Evolutionary conservation across 2,888 invertebrate genomes (phyloP), one percentile per base, ranked within the genome.

Genomic region (Laspeyria flexula): DNA sequence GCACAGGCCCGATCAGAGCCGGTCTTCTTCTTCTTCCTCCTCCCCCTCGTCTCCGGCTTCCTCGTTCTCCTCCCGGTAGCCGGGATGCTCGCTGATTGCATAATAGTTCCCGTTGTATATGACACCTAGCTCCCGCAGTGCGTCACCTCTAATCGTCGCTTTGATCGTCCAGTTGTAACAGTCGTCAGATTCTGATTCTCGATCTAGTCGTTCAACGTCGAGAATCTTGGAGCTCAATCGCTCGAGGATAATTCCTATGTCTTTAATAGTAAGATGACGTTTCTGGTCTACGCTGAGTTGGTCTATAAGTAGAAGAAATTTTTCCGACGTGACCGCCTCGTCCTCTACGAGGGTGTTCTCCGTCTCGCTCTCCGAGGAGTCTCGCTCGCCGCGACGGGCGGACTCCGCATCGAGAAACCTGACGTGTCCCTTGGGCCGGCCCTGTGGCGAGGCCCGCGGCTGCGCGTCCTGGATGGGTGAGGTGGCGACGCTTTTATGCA

Each of bases 111-210:
- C 97, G 90, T 98, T 97, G 93, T 98, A 98, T 83, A 98, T 97
- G 72, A 98, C 97, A 60, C 98, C 98, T 60, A 98, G 93, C 88
- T 98, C 98, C 51, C 97, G 94, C 76, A 98, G 92, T 73, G 97
- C 96, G 88, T 98, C 97, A 43, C 98, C 98, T 58, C 97, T 94
- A 82, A 98, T 98, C 73, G 97, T 97, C 75, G 98, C 98, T 90
- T 97, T 98, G 93, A 98, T 98, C 88, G 98, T 98, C 98, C 98
- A 98, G 90, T 98, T 97, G 94, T 97, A 97, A 85, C 97, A 97
- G 88, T 98, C 97, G 88, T 97, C 97, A 85, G 97, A 97, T 87
- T 98, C 98, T 72, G 96, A 96, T 86, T 98, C 98, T 53, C 98
- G 94, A 86, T 98, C 97, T 71, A 98, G 93, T 68, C 97, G 94